Evolutionary conservation across 2,797 vertebrate species (phyloP), one percentile per base, ranked within the genome.

Genomic region (Esox lucius): DNA sequence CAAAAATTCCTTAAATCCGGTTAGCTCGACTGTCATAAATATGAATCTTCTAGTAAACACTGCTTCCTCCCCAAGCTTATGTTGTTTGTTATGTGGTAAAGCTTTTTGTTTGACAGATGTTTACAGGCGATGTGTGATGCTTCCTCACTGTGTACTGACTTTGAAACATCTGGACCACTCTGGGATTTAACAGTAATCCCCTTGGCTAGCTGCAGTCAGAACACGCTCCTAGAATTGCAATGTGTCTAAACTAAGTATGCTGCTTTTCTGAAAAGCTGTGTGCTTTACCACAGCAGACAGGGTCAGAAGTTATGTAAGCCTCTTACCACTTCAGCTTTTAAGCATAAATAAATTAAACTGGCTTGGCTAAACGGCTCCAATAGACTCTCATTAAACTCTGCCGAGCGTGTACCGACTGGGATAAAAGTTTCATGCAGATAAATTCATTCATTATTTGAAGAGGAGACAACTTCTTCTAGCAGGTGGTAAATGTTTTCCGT

Each of bases 81-180:
- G 84, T 87, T 87, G 87, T 89, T 83, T 91, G 81, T 73, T 81
- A 19, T 51, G 86, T 72, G 84, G 83, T 71, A 68, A 73, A 78
- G 83, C 88, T 85, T 91, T 91, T 92, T 91, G 91, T 91, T 84
- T 89, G 86, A 91, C 92, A 92, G 89, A 91, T 92, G 91, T 90
- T 92, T 92, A 89, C 88, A 90, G 87, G 84, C 87, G 83, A 83
- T 82, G 88, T 82, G 83, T 70, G 71, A 81, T 87, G 85, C 89
- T 91, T 86, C 81, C 87, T 85, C 62, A 65, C 88, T 78, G 84
- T 64, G 80, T 66, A 81, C 86, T 84, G 88, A 83, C 89, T 90
- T 86, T 82, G 86, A 89, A 92, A 91, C 91, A 93, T 93, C 90
- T 91, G 91, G 89, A 92, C 84, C 87, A 90, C 85, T 81, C 78